Evolutionary conservation across 2,113 vertebrate species (phyloP), one percentile per base, ranked within the genome.

Genomic region (Eleginops maclovinus): DNA sequence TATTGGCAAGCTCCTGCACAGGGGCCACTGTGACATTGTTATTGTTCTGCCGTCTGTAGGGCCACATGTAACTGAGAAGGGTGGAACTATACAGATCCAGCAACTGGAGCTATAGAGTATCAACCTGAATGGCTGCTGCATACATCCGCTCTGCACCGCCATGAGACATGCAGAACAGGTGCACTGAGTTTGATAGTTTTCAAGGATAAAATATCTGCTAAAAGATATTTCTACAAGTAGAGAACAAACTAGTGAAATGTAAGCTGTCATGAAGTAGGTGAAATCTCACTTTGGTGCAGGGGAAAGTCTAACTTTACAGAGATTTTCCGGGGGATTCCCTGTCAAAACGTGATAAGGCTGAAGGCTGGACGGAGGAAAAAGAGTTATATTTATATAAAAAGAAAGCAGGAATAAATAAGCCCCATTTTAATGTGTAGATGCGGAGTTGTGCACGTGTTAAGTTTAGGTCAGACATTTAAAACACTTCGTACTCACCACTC

Each of bases 401-500:
- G n/a, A n/a, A n/a, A n/a, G n/a, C n/a, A n/a, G n/a, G n/a, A n/a
- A n/a, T n/a, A n/a, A n/a, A n/a, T 53, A 26, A 3, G 14, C 12
- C 31, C 5, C 31, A 15, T 15, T 11, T 15, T 16, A 16, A 12
- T n/a, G 0, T 12, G 40, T 36, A n/a, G 46, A 68, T 64, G 21
- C 26, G 43, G 65, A 77, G 58, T 74, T 69, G 24, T 40, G 49
- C 79, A 77, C 64, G 59, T 77, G 79, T 47, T 13, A 28, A 72
- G 47, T 22, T 46, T 1, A 19, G 5, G 43, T 9, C 21, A 43
- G 47, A 61, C 31, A 69, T 12, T 59, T 4, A 56, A 58, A 40
- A 21, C 36, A 53, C 22, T 62, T n/a, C 5, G 4, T 1, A 93
- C 93, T 93, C 79, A 94, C 93, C 93, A 87, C 66, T 81, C 86